Base-by-base conservation (phyloP, 2,888 invertebrate genomes). In the Macroteleia sp. region DNA sequence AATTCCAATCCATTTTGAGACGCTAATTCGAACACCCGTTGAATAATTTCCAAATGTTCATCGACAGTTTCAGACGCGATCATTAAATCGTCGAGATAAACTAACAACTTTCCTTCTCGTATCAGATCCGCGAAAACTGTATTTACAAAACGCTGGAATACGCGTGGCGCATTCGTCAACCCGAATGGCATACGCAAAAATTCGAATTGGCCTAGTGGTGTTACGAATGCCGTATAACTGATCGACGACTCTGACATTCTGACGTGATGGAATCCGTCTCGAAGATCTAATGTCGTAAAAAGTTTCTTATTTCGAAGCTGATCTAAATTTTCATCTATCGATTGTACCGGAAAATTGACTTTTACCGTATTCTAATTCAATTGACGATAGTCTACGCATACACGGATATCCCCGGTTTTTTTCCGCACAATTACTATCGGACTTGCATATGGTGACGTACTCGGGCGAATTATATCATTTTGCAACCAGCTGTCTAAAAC, bases 151-250 rank as follows among this genome's bases (percentile, higher is more conserved):
- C 32, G 17, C 2, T 50, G 17, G 6, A 50, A 50, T 5, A 19
- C 32, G 5, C 50, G 30, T 9, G 34, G 34, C 8, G 32, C 50
- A 12, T 50, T 50, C 4, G 28, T 50, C 34, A 50, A 34, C 8
- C 50, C 34, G 17, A 50, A 50, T 6, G 50, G 50, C 50, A 50
- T 50, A 5, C 19, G 19, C 8, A 50, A 30, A 34, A 50, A 34
- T 20, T 50, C 5, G 9, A 16, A 50, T 20, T 50, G 50, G 17
- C 50, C 50, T 3, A 34, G 10, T 9, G 32, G 34, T 17, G 34
- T 34, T 10, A 48, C 48, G 25, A 48, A 30, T 17, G 48, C 22
- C 30, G 48, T 48, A 16, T 17, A 48, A 3, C 5, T 12, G 30
- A 48, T 8, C 16, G 30, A 48, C 4, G 9, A 14, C 9, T 41